A percentile compares a stretch with the other conserved stretches of the same genome.
These are phyloP conservation scores for Patagioenas fasciata DNA, from an alignment of 2,113 vertebrate genomes.

Conservation along the genomic window DNA sequence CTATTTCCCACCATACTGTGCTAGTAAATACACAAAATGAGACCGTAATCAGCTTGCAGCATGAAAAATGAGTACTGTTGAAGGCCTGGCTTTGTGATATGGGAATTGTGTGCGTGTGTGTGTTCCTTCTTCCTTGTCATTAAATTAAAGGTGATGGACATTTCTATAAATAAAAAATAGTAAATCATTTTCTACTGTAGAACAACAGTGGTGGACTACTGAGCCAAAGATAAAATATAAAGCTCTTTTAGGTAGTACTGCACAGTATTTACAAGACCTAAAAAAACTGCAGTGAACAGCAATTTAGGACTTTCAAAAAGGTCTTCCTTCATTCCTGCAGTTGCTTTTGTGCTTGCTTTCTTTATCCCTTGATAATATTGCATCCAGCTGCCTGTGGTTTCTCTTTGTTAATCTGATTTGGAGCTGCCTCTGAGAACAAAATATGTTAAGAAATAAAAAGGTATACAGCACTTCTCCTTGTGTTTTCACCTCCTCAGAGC, in stretches of 20 bases:
- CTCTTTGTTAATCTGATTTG: not conserved
- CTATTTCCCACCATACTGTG: not conserved
- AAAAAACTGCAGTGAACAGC: not conserved
- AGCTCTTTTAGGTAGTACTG: not conserved
- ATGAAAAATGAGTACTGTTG: not conserved
- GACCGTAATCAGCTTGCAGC: not conserved
- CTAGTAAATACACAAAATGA: not conserved
- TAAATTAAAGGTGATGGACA: not conserved
- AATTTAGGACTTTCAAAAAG: not conserved
- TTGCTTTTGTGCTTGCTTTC: not conserved
- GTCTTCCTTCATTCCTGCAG: not conserved
- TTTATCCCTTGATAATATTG: not conserved
- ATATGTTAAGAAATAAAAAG: not conserved
- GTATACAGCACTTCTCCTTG: not conserved
- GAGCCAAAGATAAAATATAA: not conserved
- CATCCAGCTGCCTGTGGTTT: not conserved
- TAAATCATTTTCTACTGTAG: not conserved
- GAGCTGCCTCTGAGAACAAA: not conserved
- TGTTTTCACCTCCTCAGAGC: not conserved
- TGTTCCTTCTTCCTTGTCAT: not conserved
- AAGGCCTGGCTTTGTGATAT: not conserved
- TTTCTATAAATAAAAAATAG: not conserved
- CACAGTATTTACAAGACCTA: not conserved
- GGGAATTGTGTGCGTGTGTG: too few species aligned
- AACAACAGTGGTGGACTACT: not conserved